A percentile compares a stretch with the other conserved stretches of the same genome.
These are phyloP conservation scores for Xiphydria camelus DNA, from an alignment of 2,888 invertebrate genomes.

Conservation along the genomic window DNA sequence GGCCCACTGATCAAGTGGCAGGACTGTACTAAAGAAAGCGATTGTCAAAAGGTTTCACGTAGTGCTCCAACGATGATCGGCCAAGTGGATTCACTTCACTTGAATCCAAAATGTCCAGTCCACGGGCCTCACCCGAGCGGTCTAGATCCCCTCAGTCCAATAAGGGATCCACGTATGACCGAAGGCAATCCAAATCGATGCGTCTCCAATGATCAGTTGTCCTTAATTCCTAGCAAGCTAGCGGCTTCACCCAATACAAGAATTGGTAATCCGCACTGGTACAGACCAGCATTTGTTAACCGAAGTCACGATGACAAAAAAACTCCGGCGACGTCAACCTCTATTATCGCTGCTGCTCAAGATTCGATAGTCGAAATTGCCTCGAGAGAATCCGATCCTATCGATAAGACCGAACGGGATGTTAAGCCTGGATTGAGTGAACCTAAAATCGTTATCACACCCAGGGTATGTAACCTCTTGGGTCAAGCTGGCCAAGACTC, in stretches of 20 bases:
- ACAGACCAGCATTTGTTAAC: constrained; percentile 36
- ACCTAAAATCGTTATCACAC: constrained; percentile 27
- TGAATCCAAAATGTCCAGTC: too few species aligned
- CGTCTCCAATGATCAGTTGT: too few species aligned
- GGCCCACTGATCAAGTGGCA: constrained; percentile 45
- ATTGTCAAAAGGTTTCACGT: constrained; percentile 35
- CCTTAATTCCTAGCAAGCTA: constrained; percentile 52
- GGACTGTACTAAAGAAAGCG: constrained; percentile 40
- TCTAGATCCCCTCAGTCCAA: constrained; percentile 37
- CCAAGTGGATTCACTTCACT: too few species aligned
- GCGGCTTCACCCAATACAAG: constrained; percentile 42
- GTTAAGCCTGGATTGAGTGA: constrained; percentile 9
- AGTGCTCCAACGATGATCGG: neutral
- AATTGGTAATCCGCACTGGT: constrained; percentile 46
- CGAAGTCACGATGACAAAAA: constrained; percentile 50
- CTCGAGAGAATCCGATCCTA: too few species aligned
- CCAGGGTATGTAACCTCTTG: too few species aligned
- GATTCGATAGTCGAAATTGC: constrained; percentile 37
- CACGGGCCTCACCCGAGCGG: too few species aligned
- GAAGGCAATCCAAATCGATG: too few species aligned
- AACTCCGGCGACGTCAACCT: constrained; percentile 70
- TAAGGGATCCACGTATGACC: constrained; percentile 37
- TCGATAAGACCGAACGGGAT: too few species aligned
- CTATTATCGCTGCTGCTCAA: constrained; percentile 44
- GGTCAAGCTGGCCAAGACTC: constrained; percentile 14